Conservation (phyloP, 2,888 invertebrate species). For the Apotomis capreana region DNA sequence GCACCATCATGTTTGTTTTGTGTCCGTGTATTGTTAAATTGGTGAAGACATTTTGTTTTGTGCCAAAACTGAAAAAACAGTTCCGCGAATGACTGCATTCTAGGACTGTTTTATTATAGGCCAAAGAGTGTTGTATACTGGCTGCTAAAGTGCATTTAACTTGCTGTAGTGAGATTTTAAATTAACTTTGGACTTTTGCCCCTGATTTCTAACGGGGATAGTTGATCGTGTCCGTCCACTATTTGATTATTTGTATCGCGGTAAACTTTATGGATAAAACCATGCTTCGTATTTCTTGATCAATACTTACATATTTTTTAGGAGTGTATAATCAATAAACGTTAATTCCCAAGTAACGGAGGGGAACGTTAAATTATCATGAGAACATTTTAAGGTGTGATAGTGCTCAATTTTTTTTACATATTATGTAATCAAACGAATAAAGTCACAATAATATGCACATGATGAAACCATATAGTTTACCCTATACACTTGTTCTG, state of each 20-base stretch:
- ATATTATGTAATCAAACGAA: too few species aligned
- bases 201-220: constrained; percentile 42
- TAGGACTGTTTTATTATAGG: constrained; percentile 32
- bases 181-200: constrained; percentile 48
- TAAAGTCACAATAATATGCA: not conserved
- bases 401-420: too few species aligned
- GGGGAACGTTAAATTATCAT: too few species aligned
- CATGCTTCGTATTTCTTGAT: not conserved
- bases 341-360: too few species aligned
- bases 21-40: constrained; percentile 18
- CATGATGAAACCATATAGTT: constrained; percentile 1
- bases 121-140: constrained; percentile 45
- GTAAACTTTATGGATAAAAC: constrained; percentile 4
- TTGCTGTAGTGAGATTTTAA: constrained; percentile 60
- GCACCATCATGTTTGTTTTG: not conserved
- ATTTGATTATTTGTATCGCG: constrained; percentile 19
- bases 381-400: too few species aligned
- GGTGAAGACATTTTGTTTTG: not conserved
- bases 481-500: constrained; percentile 8
- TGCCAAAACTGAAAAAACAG: too few species aligned
- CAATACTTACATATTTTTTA: too few species aligned
- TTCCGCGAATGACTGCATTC: constrained; percentile 9
- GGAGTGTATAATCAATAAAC: too few species aligned
- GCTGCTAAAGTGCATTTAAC: constrained; percentile 71
- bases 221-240: constrained; percentile 50